Evolutionary conservation across 1,140 invertebrate genomes (phyloP).

Genomic region (Meteorus sp.): DNA sequence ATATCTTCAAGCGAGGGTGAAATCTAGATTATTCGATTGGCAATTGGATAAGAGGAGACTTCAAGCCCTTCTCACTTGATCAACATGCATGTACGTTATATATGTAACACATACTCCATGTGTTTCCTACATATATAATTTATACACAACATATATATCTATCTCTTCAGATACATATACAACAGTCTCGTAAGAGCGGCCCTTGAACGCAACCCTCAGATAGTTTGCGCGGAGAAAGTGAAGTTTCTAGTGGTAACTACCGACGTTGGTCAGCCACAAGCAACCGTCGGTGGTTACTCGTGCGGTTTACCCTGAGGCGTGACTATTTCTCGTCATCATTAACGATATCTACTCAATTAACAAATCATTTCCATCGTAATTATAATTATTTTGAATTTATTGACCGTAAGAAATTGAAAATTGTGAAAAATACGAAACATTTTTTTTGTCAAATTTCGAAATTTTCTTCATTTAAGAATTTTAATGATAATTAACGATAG

Average conservation of each 20-base stretch:
- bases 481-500: too few relatives aligned
- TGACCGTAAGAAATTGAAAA: too few relatives aligned
- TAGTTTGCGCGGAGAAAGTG: background rate
- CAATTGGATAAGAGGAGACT: constrained; percentile 2
- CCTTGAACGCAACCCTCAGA: background rate
- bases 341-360: too few relatives aligned
- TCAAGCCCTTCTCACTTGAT: background rate
- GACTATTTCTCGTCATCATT: background rate
- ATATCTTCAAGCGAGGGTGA: background rate
- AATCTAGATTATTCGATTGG: constrained; percentile 18
- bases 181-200: too few relatives aligned
- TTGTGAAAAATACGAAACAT: too few relatives aligned
- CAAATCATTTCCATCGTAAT: too few relatives aligned
- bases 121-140: background rate
- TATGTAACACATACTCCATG: background rate
- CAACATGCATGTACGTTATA: too few relatives aligned
- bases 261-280: constrained; percentile 23
- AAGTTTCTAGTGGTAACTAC: constrained; percentile 26
- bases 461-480: too few relatives aligned
- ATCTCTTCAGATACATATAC: constrained; percentile 3
- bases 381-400: too few relatives aligned
- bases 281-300: constrained; percentile 20
- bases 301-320: background rate
- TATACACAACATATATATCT: background rate
- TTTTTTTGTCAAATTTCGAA: too few relatives aligned